Conservation (phyloP, 2,797 vertebrate species). For the Darevskia nairensis region DNA sequence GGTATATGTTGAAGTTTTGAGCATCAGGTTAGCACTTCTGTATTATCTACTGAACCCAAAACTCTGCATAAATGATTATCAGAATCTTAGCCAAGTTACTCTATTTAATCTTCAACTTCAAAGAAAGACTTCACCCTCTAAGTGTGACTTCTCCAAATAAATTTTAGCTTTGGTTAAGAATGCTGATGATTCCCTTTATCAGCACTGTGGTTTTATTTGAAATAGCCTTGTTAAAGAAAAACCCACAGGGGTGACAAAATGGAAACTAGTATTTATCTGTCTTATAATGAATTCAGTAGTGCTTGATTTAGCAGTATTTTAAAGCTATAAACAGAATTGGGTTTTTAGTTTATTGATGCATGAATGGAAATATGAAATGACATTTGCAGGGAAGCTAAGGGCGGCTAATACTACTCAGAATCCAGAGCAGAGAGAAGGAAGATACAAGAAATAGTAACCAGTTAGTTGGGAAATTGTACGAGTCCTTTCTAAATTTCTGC, state of each 20-base stretch:
- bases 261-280: not conserved
- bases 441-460: conserved; percentile 30
- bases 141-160: conserved; percentile 26
- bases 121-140: conserved; percentile 22
- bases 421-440: not conserved
- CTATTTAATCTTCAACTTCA: conserved; percentile 14
- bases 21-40: conserved; percentile 31
- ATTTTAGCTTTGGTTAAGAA: conserved; percentile 20
- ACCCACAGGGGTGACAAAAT: not conserved
- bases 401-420: conserved; percentile 21
- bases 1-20: conserved; percentile 25
- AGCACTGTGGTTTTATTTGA: conserved; percentile 4
- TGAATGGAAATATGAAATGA: conserved; percentile 50
- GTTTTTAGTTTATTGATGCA: conserved; percentile 12
- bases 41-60: conserved; percentile 5
- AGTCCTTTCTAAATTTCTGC: not conserved
- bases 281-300: conserved; percentile 1
- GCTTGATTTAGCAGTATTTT: conserved; percentile 30
- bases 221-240: conserved; percentile 3
- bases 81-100: not conserved
- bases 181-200: conserved; percentile 2
- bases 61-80: not conserved
- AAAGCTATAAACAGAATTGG: conserved; percentile 2
- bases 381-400: conserved; percentile 19
- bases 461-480: conserved; percentile 33